Base-by-base conservation (phyloP, 2,113 vertebrate genomes). In the Clarias batrachus region DNA sequence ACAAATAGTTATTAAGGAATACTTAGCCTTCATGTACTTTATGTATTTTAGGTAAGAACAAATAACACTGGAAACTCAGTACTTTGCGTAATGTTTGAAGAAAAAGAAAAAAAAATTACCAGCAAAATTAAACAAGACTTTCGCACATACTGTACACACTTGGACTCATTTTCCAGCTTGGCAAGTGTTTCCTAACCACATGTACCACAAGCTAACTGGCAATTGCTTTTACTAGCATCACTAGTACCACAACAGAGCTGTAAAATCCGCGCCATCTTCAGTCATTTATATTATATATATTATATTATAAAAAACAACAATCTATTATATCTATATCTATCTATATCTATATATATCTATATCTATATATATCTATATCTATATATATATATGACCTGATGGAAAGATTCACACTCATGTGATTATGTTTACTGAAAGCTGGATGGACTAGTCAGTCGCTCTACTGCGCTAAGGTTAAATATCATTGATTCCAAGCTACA, bases 151-250 rank as follows among this genome's bases (percentile, higher is more conserved):
- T 33, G 30, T 33, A 59, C 81, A 59, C 27, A 76, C 66, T 71
- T 84, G 66, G 65, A 37, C 81, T 65, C 19, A 76, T 60, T 84
- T 76, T 80, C 68, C 74, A 87, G 68, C 59, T 56, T 79, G 63
- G 33, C 80, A 82, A 84, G 60, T 48, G 37, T 74, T 52, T 81
- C 41, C 56, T n/a, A 27, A 68, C 37, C 81, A 57, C 73, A 78
- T 71, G 52, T 54, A 83, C 68, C 23, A 80, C 81, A 79, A 81
- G 71, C 79, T 85, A 82, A 52, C 41, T 23, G 77, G 63, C 27
- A 37, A 63, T 56, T 82, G 60, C 23, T 62, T 86, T 59, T 27
- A 70, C 12, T 0, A 27, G 41, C 17, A 54, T 66, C 48, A 48
- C 33, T 37, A 37, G n/a, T 77, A 60, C 21, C 30, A 84, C 9